Evolutionary conservation across 2,113 vertebrate genomes (phyloP).

Genomic region (Mustelus asterias): DNA sequence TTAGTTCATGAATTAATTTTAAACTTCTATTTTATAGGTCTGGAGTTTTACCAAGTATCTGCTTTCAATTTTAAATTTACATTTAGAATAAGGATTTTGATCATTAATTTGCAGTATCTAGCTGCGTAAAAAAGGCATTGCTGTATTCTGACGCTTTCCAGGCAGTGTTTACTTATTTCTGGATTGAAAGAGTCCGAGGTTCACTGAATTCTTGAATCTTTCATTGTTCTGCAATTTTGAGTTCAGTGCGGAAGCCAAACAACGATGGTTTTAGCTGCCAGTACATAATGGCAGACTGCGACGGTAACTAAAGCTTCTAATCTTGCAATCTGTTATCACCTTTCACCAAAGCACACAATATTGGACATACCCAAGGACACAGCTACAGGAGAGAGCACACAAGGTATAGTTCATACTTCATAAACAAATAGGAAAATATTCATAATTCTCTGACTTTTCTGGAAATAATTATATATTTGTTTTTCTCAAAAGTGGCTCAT

Average conservation of each 20-base stretch:
- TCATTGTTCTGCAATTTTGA: neutral
- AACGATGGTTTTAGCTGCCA: neutral
- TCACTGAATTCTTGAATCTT: neutral
- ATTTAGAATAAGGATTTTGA: neutral
- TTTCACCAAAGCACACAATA: neutral
- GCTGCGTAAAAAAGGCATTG: neutral
- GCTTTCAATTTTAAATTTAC: neutral
- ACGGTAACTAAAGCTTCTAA: neutral
- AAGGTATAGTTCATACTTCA: neutral
- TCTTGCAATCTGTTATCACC: neutral
- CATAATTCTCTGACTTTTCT: neutral
- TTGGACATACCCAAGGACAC: neutral
- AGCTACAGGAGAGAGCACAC: neutral
- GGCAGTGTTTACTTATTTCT: neutral
- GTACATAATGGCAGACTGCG: neutral
- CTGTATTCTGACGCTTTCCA: neutral
- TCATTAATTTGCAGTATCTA: neutral
- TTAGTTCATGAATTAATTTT: neutral
- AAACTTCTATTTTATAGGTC: neutral
- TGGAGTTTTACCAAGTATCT: neutral
- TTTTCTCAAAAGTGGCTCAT: neutral
- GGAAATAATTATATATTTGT: neutral
- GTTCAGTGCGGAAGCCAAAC: neutral
- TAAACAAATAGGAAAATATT: neutral
- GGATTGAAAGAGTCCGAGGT: neutral